These are phyloP conservation scores for Dasypolia templi DNA, from an alignment of 2,888 invertebrate genomes.

Conservation along the genomic window DNA sequence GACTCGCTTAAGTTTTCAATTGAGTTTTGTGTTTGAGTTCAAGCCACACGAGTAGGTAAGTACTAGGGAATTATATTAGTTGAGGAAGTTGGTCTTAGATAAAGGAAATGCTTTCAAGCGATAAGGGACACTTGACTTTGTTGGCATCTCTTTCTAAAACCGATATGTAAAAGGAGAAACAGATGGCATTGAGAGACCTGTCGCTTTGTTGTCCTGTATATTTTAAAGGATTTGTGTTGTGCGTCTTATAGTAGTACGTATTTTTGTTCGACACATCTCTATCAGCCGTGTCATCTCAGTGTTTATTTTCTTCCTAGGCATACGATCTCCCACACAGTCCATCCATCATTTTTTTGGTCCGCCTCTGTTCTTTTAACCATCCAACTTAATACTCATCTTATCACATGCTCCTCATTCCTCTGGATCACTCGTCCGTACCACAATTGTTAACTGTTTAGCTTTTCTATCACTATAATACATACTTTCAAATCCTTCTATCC, in stretches of 20 bases:
- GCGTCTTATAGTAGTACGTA: not conserved
- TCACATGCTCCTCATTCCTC: not conserved
- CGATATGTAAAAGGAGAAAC: constrained; percentile 2
- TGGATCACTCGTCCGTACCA: not conserved
- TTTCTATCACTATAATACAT: not conserved
- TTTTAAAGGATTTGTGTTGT: not conserved
- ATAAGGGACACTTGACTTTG: not conserved
- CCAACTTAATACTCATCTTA: not conserved
- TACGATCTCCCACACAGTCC: not conserved
- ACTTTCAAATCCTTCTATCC: too few relatives aligned
- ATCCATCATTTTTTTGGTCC: not conserved
- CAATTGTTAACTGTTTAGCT: not conserved
- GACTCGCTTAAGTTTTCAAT: constrained; percentile 32
- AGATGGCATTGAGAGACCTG: not conserved
- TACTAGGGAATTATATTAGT: constrained; percentile 16
- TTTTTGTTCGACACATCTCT: too few relatives aligned
- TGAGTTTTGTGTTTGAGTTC: constrained; percentile 13
- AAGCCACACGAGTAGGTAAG: constrained; percentile 20
- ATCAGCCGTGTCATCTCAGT: not conserved
- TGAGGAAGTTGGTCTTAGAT: constrained; percentile 22
- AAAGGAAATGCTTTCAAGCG: constrained; percentile 9
- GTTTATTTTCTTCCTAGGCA: not conserved
- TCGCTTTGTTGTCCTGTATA: not conserved
- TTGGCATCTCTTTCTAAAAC: constrained; percentile 4
- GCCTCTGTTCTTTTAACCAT: not conserved